These are phyloP conservation scores for Celastrina argiolus DNA, from an alignment of 2,888 invertebrate species.

Conservation along the genomic window DNA sequence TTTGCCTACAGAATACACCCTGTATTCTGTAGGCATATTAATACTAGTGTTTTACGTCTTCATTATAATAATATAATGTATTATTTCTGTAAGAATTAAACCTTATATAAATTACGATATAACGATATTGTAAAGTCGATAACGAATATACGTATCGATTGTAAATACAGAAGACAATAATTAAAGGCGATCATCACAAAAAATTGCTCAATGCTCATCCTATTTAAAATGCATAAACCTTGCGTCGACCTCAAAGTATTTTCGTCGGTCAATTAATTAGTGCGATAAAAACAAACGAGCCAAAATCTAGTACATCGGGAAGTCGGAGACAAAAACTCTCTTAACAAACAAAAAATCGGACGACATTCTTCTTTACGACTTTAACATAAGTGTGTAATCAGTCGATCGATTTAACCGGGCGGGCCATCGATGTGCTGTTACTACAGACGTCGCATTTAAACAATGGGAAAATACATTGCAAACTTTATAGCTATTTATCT, in stretches of 20 bases:
- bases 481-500: too few species aligned
- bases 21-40: too few species aligned
- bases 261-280: constrained; percentile 10
- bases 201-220: not conserved
- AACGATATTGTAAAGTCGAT: not conserved
- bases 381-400: constrained; percentile 66
- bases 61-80: too few species aligned
- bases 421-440: not conserved
- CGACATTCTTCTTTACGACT: constrained; percentile 73
- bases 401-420: constrained; percentile 52
- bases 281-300: constrained; percentile 5
- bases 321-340: constrained; percentile 1
- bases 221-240: constrained; percentile 9
- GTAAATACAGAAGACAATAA: too few species aligned
- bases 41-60: too few species aligned
- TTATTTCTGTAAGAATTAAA: too few species aligned
- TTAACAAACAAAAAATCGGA: constrained; percentile 43
- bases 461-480: too few species aligned
- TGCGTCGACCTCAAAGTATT: constrained; percentile 4
- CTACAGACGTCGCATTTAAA: not conserved
- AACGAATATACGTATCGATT: not conserved
- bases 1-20: too few species aligned
- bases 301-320: constrained; percentile 21
- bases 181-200: not conserved
- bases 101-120: too few species aligned